Base-by-base conservation (phyloP, 1,140 invertebrate species). In the Drosophila simulans region DNA sequence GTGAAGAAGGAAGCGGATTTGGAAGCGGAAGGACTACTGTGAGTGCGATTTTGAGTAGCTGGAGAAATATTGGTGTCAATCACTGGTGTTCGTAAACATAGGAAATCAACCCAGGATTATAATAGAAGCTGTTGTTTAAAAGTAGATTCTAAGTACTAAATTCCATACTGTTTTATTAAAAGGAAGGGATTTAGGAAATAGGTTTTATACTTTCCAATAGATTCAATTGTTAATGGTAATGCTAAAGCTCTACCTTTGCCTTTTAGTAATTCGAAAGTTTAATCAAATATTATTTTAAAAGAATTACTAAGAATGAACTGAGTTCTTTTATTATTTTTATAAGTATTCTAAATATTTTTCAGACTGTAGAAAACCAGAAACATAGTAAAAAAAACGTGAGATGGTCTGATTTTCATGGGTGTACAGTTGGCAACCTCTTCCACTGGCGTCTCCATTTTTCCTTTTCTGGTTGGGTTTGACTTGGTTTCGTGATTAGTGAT, bases 401-500 rank as follows among this genome's bases (percentile, higher is more conserved):
- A 37, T 37, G 11, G 4, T 34, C 5, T 4, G 5, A 4, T 46
- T 22, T 37, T 34, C 1, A 5, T 35, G 3, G 3, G 27, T 64
- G 40, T 34, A 25, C 2, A 0, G 40, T 42, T 43, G 7, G 3
- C 42, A 15, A 20, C 42, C 10, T 11, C 42, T 8, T 8, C 42
- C 5, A 45, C 17, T 43, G 11, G 31, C 22, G 17, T n/a, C 25
- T 42, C n/a, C 64, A 4, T 42, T 39, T 64, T 27, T 68, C 22
- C 22, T n/a, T 17, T 45, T 45, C 31, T 8, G 20, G 10, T 5
- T 27, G 35, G 46, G 46, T 20, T 5, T 40, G 20, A 40, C 69
- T 58, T 68, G 43, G 46, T 65, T 51, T 58, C 58, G 49, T 88
- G 83, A 86, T 86, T 88, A 86, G 83, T 82, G 83, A 77, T 82